Evolutionary conservation across 2,797 vertebrate species (phyloP), one percentile per base, ranked within the genome.

Genomic region (Cossypha caffra): DNA sequence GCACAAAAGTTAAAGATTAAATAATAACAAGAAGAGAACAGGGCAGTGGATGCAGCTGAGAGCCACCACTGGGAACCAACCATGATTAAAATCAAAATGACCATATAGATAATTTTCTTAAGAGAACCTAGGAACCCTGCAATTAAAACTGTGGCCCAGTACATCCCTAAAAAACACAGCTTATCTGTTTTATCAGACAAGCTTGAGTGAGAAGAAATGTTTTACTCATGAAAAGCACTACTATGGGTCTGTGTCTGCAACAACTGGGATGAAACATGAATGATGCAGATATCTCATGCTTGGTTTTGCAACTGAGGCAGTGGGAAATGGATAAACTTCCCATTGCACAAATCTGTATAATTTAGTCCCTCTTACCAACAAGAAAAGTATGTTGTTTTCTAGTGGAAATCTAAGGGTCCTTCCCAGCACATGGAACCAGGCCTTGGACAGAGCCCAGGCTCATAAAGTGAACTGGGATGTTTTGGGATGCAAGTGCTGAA

Each of bases 181-280:
- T 67, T 40, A 5, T 57, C 68, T 95, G 86, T 71, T 96, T 55
- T 35, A 86, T 87, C 59, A 69, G 14, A 73, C 19, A 67, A 92
- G n/a, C 43, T 52, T 55, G 37, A 80, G 33, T 20, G 38, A 95
- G 37, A 91, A 91, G 75, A 89, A 92, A 90, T 4, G 4, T 1
- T 37, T 31, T 71, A 29, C 1, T 74, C 54, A 76, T 4, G 1
- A 63, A 38, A n/a, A 77, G 48, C 59, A 64, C 23, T n/a, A 16
- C 25, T 21, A 3, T 2, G n/a, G 12, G 28, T 62, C 55, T 55
- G 5, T 3, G 4, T 38, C 58, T 84, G 59, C 59, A 63, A 10
- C 20, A 73, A 19, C 25, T n/a, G 31, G 37, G 40, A 51, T 66
- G 40, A 86, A 55, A 57, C 29, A 24, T 28, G 23, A 29, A 64